These are phyloP conservation scores for Hirtodrosophila confusa DNA, from an alignment of 2,888 invertebrate species.

Conservation along the genomic window DNA sequence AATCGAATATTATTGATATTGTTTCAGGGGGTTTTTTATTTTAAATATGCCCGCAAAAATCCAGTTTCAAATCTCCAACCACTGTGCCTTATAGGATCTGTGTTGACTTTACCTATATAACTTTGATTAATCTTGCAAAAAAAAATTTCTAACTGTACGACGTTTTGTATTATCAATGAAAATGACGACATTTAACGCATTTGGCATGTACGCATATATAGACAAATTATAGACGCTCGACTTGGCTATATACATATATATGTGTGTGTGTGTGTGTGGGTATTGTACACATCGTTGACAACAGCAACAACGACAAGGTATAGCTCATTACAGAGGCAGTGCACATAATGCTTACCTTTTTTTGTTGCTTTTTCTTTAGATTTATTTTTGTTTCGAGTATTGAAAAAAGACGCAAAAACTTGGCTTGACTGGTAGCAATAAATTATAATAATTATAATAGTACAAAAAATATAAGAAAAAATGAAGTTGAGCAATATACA, in stretches of 20 bases:
- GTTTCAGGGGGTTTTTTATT: background rate
- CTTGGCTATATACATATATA: constrained; percentile 12
- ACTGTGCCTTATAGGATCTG: constrained; percentile 39
- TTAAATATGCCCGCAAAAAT: background rate
- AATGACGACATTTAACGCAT: constrained; percentile 56
- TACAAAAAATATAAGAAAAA: constrained; percentile 35
- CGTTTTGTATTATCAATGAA: constrained; percentile 52
- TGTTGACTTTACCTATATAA: constrained; percentile 24
- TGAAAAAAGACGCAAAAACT: constrained; percentile 30
- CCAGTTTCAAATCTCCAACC: constrained; percentile 8
- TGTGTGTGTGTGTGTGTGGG: constrained; percentile 15
- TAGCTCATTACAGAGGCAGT: constrained; percentile 79
- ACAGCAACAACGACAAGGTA: constrained; percentile 35
- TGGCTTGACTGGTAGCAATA: constrained; percentile 50
- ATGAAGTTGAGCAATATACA: constrained; percentile 25
- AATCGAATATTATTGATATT: background rate
- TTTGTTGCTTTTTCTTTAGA: constrained; percentile 49
- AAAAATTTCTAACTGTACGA: constrained; percentile 63
- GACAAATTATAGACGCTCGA: constrained; percentile 21
- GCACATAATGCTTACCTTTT: constrained; percentile 75
- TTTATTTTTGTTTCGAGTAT: constrained; percentile 69
- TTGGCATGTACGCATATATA: constrained; percentile 36
- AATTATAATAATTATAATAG: constrained; percentile 59
- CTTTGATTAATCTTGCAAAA: constrained; percentile 36
- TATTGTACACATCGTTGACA: constrained; percentile 32